Evolutionary conservation across 2,888 invertebrate genomes (phyloP).

Genomic region (Andrena flavipes): DNA sequence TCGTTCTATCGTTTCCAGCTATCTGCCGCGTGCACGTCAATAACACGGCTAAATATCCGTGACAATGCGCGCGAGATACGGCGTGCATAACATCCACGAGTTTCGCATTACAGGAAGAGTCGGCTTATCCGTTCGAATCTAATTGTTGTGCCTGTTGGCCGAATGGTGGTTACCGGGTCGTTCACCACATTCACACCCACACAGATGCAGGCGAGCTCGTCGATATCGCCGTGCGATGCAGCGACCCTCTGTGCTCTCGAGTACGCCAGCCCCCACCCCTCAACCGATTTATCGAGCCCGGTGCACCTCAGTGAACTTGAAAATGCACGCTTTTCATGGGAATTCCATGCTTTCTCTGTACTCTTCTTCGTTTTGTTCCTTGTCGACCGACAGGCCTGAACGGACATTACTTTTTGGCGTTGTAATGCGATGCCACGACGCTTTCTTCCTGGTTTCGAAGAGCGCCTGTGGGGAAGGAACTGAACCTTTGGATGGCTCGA

Average conservation of each 20-base stretch:
- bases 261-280: slow-evolving; percentile 10
- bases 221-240: slow-evolving; percentile 45
- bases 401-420: background rate
- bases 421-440: background rate
- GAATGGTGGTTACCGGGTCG: slow-evolving; percentile 74
- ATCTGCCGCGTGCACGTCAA: slow-evolving; percentile 41
- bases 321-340: slow-evolving; percentile 35
- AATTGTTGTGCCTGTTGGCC: slow-evolving; percentile 78
- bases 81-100: slow-evolving; percentile 69
- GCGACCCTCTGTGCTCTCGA: slow-evolving; percentile 15
- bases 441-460: background rate
- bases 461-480: background rate
- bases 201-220: slow-evolving; percentile 9
- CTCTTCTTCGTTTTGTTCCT: background rate
- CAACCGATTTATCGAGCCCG: slow-evolving; percentile 58
- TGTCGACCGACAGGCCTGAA: background rate
- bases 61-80: slow-evolving; percentile 60
- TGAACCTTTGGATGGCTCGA: background rate
- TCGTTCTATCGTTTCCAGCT: slow-evolving; percentile 33
- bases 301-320: slow-evolving; percentile 53
- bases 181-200: slow-evolving; percentile 68
- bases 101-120: slow-evolving; percentile 80
- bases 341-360: slow-evolving; percentile 23
- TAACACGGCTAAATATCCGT: slow-evolving; percentile 64
- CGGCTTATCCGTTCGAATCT: slow-evolving; percentile 78